These are phyloP conservation scores for Cynoglossus semilaevis DNA, from an alignment of 2,113 vertebrate genomes.

Conservation along the genomic window DNA sequence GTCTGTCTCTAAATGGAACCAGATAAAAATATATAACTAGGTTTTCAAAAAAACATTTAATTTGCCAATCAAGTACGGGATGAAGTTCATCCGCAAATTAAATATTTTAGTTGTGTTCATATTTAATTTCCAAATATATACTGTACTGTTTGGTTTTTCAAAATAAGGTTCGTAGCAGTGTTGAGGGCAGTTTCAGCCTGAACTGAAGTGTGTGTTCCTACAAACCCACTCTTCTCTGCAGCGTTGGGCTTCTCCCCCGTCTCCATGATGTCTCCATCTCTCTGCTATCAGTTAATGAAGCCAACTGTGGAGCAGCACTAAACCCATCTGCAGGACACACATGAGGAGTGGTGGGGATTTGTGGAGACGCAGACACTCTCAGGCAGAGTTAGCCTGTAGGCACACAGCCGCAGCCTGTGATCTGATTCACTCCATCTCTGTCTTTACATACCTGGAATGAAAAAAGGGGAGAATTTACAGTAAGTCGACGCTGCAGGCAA, in stretches of 20 bases:
- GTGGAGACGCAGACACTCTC: constrained; percentile 45
- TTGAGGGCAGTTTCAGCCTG: no score
- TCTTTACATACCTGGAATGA: constrained; percentile 34
- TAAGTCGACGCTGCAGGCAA: constrained; percentile 18
- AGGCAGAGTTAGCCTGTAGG: constrained; percentile 14
- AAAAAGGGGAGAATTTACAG: constrained; percentile 27
- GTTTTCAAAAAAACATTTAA: no score
- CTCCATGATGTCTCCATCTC: constrained; percentile 68
- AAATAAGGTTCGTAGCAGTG: no score
- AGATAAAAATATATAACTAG: no score
- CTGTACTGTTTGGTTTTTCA: no score
- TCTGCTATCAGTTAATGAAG: constrained; percentile 75
- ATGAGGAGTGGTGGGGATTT: constrained; percentile 47
- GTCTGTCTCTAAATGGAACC: no score
- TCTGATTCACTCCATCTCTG: constrained; percentile 36
- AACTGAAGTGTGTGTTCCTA: constrained; percentile 2
- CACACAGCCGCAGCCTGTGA: constrained; percentile 16
- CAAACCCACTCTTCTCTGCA: constrained; percentile 18
- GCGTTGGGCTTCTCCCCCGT: constrained; percentile 26
- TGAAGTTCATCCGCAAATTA: no score
- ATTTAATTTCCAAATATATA: no score
- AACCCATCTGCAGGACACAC: constrained; percentile 61
- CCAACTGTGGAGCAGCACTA: constrained; percentile 50
- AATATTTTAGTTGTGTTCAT: no score
- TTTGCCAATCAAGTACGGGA: no score